phyloP scores from a whole-genome alignment of 1,140 invertebrate genomes.

The Ctenoplectra terminalis region DNA sequence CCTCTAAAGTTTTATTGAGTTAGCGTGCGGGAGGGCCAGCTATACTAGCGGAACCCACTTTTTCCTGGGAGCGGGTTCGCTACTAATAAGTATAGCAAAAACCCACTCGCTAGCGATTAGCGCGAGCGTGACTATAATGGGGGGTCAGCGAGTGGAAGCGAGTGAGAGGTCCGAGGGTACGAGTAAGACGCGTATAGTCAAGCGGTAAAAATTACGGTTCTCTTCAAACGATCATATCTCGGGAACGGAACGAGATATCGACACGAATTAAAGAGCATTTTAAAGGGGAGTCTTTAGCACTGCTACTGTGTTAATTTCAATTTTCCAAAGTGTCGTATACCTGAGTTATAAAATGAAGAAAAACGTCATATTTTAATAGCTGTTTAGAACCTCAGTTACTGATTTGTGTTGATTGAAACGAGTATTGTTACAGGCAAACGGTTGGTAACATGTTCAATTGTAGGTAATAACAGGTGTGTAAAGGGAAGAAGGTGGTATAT shows the following conservation, averaged over 20 bases:
- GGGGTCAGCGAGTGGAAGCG: neutral
- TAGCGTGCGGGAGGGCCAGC: too few relatives aligned
- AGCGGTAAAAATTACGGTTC: neutral
- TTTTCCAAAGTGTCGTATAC: fast-evolving
- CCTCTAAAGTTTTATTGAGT: too few relatives aligned
- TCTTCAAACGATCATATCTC: neutral
- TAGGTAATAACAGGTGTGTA: too few relatives aligned
- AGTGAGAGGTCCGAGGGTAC: neutral
- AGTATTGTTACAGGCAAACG: too few relatives aligned
- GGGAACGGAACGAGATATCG: neutral
- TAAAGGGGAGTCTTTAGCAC: neutral
- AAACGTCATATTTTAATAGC: neutral
- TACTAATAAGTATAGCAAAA: too few relatives aligned
- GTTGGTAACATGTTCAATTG: neutral
- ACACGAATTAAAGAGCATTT: too few relatives aligned
- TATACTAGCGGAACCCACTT: too few relatives aligned
- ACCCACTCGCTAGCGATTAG: neutral
- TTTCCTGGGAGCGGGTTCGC: too few relatives aligned
- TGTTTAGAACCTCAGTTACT: neutral
- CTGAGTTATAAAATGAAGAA: neutral
- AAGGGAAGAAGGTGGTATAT: neutral
- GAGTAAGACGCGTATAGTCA: neutral
- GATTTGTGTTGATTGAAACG: too few relatives aligned
- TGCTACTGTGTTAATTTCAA: fast-evolving
- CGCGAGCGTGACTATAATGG: neutral